These are phyloP conservation scores for Aix galericulata DNA, from an alignment of 2,113 vertebrate species.

Conservation along the genomic window DNA sequence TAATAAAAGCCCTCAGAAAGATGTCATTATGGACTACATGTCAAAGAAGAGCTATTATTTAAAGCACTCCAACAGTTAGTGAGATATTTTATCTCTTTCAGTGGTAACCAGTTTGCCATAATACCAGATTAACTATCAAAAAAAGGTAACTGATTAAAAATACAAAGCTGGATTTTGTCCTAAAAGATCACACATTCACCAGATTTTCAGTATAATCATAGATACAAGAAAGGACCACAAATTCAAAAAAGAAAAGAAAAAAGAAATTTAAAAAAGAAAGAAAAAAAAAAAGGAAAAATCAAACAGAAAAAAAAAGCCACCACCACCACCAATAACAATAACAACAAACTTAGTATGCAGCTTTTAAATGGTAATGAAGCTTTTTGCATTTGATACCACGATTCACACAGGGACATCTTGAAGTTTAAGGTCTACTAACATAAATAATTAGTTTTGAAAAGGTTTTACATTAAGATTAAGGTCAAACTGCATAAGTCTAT, in stretches of 20 bases:
- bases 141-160: neutral
- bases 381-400: neutral
- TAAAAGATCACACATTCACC: neutral
- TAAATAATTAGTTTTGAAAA: neutral
- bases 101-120: neutral
- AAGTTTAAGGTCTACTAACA: neutral
- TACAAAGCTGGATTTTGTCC: neutral
- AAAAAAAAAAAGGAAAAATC: neutral
- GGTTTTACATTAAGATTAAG: neutral
- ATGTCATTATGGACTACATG: neutral
- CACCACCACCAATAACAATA: no score
- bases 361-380: neutral
- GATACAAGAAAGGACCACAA: neutral
- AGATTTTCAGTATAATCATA: neutral
- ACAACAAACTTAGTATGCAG: neutral
- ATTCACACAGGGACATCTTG: neutral
- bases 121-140: neutral
- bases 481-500: neutral
- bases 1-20: neutral
- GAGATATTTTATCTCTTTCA: neutral
- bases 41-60: neutral
- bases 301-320: neutral
- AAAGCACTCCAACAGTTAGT: neutral
- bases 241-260: neutral
- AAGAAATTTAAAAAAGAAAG: neutral